Evolutionary conservation across 2,113 vertebrate species (phyloP).

Genomic region (Meriones unguiculatus): DNA sequence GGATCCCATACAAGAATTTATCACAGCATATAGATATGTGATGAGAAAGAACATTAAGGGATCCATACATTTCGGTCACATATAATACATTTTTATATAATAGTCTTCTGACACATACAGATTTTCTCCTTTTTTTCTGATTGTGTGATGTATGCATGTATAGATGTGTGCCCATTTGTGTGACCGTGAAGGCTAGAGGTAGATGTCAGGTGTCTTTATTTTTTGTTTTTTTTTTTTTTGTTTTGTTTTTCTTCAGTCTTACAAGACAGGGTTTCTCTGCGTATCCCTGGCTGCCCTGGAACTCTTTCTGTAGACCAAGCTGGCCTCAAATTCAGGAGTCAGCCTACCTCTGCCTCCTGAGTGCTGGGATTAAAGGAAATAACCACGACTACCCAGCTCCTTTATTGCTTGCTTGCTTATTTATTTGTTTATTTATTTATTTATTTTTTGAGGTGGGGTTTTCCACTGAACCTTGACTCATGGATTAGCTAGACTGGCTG

Average conservation of each 20-base stretch:
- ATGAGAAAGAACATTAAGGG: background rate
- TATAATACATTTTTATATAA: too few relatives aligned
- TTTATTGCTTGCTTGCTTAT: background rate
- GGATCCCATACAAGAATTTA: background rate
- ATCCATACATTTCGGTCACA: background rate
- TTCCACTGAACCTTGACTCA: background rate
- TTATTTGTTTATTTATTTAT: background rate
- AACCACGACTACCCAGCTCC: background rate
- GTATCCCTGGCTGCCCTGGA: background rate
- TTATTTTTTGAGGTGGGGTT: background rate
- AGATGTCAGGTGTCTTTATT: background rate
- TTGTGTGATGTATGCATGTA: background rate
- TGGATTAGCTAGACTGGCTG: background rate
- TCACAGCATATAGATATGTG: background rate
- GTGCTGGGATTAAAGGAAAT: background rate
- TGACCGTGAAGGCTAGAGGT: background rate
- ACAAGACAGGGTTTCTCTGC: background rate
- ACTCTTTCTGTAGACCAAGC: background rate
- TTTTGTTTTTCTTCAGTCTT: background rate
- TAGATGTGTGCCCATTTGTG: background rate
- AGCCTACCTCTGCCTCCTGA: background rate
- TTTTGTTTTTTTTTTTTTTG: too few relatives aligned
- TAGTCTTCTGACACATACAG: too few relatives aligned
- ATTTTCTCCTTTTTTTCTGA: background rate
- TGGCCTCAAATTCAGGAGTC: background rate